Evolutionary conservation across 2,888 invertebrate genomes (phyloP).

Genomic region (Philopedon plagiatum): DNA sequence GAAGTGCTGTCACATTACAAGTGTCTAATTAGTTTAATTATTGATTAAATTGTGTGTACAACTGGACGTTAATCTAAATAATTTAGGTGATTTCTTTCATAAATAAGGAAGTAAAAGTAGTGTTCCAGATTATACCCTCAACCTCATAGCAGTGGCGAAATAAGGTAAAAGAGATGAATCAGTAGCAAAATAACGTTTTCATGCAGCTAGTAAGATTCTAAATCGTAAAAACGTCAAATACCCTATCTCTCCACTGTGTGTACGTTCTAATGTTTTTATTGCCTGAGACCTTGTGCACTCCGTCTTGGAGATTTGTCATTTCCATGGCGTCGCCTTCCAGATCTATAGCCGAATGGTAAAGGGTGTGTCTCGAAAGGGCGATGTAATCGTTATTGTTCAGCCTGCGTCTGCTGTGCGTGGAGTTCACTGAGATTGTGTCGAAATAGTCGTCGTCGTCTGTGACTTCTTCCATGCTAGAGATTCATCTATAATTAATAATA

Average conservation of each 20-base stretch:
- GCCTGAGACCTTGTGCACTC: conserved; percentile 70
- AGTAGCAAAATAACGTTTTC: conserved; percentile 16
- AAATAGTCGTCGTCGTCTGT: conserved; percentile 65
- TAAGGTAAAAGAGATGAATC: conserved; percentile 55
- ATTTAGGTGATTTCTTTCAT: too few relatives aligned
- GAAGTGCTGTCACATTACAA: too few relatives aligned
- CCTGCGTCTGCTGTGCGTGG: conserved; percentile 58
- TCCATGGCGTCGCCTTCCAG: conserved; percentile 65
- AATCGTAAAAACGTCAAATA: conserved; percentile 63
- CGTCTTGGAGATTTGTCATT: conserved; percentile 58
- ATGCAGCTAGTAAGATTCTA: conserved; percentile 25
- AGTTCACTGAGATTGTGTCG: conserved; percentile 66
- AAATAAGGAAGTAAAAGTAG: background rate
- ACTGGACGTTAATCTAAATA: too few relatives aligned
- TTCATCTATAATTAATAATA: conserved; percentile 37
- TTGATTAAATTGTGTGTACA: too few relatives aligned
- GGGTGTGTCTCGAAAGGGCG: conserved; percentile 73
- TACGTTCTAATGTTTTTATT: conserved; percentile 72
- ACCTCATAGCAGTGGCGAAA: conserved; percentile 57
- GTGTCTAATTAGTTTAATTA: too few relatives aligned
- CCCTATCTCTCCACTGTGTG: conserved; percentile 76
- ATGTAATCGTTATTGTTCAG: conserved; percentile 64
- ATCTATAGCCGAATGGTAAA: conserved; percentile 75
- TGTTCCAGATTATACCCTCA: conserved; percentile 1
- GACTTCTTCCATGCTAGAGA: conserved; percentile 57